Base-by-base conservation (phyloP, 2,797 vertebrate species). In the Gobio occitaniae region DNA sequence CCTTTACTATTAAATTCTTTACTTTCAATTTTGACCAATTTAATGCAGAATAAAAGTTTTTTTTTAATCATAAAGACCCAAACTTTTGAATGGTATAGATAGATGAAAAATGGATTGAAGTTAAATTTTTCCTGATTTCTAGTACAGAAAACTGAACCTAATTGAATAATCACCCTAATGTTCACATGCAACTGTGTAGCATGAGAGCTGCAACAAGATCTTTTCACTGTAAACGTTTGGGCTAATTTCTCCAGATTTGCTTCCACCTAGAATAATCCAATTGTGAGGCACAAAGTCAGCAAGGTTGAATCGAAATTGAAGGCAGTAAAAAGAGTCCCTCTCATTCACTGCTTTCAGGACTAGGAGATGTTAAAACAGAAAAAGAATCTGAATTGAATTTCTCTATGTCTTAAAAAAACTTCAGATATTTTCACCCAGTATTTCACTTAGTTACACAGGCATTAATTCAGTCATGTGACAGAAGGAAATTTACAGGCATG, bases 381-480 rank as follows among this genome's bases (percentile, higher is more conserved):
- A 50, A 50, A 50, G 10, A 10, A 17, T n/a, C 13, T 7, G n/a
- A 12, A 63, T 78, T 48, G 0, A 41, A 7, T 47, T 78, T 48
- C 7, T 47, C 11, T 5, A n/a, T 7, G 17, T 63, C 12, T 50
- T 44, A 16, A 36, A 48, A 78, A 74, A 32, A 63, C 29, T 38
- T 80, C 5, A 25, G 47, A 38, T 69, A 71, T 78, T 9, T 48
- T 81, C 38, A 13, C n/a, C 9, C 59, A 25, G n/a, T 21, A 4
- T 66, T 76, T 75, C 13, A 41, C 5, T 17, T 75, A 65, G 44
- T 29, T 79, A 70, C 17, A 10, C 19, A 75, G 56, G 12, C 59
- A 47, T 83, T 75, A 19, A 29, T 59, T 68, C 5, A 66, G 44
- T 52, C 29, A 83, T 17, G 19, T 83, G 70, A 75, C 70, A 4